Percentiles rank a stretch among this genome's conserved stretches.
These are phyloP conservation scores for Euphonia xanthogaster DNA, from an alignment of 2,797 vertebrate genomes.

Conservation along the genomic window DNA sequence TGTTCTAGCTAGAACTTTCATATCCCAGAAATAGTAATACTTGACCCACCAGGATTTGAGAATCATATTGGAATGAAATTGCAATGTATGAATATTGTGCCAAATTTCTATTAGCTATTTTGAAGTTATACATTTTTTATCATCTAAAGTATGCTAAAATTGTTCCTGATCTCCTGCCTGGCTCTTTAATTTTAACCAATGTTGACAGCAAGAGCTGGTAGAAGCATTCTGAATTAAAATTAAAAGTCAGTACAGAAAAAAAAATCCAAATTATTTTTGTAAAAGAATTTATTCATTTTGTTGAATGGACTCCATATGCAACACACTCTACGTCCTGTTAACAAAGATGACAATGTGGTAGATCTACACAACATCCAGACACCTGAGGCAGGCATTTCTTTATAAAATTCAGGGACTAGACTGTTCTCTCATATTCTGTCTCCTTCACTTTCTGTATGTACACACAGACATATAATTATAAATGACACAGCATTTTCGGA, in stretches of 20 bases:
- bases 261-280: not conserved
- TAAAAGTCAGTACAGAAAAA: not conserved
- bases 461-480: not conserved
- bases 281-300: not conserved
- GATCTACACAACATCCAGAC: not conserved
- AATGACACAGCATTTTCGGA: not conserved
- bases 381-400: not conserved
- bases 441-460: not conserved
- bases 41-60: not conserved
- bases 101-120: constrained; percentile 36
- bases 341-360: not conserved
- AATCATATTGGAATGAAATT: not conserved
- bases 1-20: not conserved
- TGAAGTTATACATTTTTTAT: not conserved
- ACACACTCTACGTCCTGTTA: not conserved
- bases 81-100: not conserved
- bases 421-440: not conserved
- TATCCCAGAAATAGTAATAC: not conserved
- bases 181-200: not conserved
- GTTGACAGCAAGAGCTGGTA: not conserved
- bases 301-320: not conserved
- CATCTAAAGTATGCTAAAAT: not conserved
- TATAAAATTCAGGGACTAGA: not conserved
- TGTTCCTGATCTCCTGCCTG: not conserved
- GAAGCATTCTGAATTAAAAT: not conserved